Base-by-base conservation (phyloP, 2,888 invertebrate species). In the Lottia scabra region DNA sequence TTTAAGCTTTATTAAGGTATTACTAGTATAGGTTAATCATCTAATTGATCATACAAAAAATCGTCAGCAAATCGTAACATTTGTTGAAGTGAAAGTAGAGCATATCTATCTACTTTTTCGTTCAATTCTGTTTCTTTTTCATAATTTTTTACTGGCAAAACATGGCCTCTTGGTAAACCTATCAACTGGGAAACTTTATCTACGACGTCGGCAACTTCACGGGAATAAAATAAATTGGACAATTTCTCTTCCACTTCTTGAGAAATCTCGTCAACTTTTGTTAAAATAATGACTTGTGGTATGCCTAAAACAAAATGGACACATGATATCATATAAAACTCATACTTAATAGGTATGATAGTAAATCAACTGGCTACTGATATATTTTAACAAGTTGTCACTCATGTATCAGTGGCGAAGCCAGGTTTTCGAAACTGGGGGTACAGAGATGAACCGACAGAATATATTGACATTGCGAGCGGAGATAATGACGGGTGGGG, bases 81-180 rank as follows among this genome's bases (percentile, higher is more conserved):
- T 65, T 77, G 77, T 10, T 72, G 70, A 15, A 80, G 63, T 12
- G 77, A 63, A 19, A 73, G 23, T 23, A 80, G 68, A 8, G 77
- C 75, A 19, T 77, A 67, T 30, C 73, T 75, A 67, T 72, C 75
- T 44, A 77, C 66, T 8, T 67, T 71, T 13, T 46, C 66, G 19
- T 75, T 72, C n/a, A 77, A 56, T 19, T 73, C 67, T 16, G 68
- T 62, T 48, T 80, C 80, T 16, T 70, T 72, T 65, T 77, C 77
- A 71, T 80, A 80, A 56, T 80, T 80, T 72, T 75, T 78, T 26
- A 80, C 63, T n/a, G 77, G 78, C 15, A 76, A 68, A 12, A 80
- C 72, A 64, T 74, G 71, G 19, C 62, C 63, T 23, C 77, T 64
- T 4, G 80, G 80, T 27, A 80, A 43, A 0, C 78, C 78, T 56